A percentile compares a stretch with the other conserved stretches of the same genome.
phyloP scores from a whole-genome alignment of 2,113 vertebrate species.

The Aramus guarauna region DNA sequence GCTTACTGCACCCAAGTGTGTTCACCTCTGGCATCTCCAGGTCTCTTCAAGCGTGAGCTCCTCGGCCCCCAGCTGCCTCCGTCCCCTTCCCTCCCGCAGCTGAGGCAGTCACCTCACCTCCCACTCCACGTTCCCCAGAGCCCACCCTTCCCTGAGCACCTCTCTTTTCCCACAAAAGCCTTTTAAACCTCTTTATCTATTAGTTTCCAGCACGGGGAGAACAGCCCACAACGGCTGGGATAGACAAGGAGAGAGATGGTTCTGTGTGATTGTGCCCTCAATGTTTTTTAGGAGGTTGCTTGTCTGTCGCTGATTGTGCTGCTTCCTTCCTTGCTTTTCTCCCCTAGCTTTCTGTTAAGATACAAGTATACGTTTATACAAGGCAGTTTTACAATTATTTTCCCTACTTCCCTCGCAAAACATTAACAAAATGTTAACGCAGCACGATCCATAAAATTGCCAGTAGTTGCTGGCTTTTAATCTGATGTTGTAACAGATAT shows the following conservation, averaged over 20 bases:
- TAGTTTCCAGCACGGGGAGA: not conserved
- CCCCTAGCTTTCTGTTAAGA: not conserved
- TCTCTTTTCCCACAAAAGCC: not conserved
- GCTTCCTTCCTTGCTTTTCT: not conserved
- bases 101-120: fast-evolving
- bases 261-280: not conserved
- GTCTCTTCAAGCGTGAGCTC: not conserved
- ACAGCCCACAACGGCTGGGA: not conserved
- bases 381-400: not conserved
- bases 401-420: not conserved
- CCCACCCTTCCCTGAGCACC: not conserved
- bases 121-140: not conserved
- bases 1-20: not conserved
- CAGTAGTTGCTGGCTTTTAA: not conserved
- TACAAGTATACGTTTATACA: not conserved
- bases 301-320: not conserved
- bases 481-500: conserved; percentile 6
- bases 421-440: conserved; percentile 26
- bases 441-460: not conserved
- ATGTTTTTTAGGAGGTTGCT: not conserved
- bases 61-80: not conserved
- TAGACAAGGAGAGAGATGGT: not conserved
- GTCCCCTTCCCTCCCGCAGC: fast-evolving
- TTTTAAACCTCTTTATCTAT: not conserved
- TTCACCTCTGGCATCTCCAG: not conserved